Conservation (phyloP, 2,113 vertebrate genomes). For the Calidris pugnax region DNA sequence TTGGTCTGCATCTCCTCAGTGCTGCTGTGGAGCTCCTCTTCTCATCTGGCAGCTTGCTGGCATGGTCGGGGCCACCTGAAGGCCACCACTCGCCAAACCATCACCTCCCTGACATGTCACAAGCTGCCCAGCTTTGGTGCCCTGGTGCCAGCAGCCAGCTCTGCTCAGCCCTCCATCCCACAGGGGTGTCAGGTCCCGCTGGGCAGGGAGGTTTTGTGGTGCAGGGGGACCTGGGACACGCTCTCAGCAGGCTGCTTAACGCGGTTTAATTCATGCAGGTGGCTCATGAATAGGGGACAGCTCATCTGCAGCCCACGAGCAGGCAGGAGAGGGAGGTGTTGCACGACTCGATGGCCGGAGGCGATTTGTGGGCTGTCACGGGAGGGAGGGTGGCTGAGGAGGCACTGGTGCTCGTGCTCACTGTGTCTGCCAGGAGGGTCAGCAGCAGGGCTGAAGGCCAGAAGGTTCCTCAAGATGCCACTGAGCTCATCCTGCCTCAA, state of each 20-base stretch:
- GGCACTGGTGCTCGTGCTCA: fast-evolving
- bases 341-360: neutral
- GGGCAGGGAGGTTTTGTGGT: neutral
- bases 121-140: neutral
- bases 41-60: neutral
- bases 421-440: neutral
- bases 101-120: fast-evolving
- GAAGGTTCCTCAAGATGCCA: neutral
- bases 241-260: neutral
- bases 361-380: neutral
- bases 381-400: neutral
- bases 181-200: neutral
- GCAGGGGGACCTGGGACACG: neutral
- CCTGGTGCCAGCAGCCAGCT: fast-evolving
- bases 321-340: neutral
- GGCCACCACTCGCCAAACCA: neutral
- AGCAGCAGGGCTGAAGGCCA: neutral
- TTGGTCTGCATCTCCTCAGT: fast-evolving
- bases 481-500: neutral
- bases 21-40: neutral
- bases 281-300: neutral
- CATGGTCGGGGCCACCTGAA: neutral
- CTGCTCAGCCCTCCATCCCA: neutral
- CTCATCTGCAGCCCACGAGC: neutral
- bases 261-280: neutral